Evolutionary conservation across 1,140 invertebrate genomes (phyloP).

Genomic region (Cotesia vestalis): DNA sequence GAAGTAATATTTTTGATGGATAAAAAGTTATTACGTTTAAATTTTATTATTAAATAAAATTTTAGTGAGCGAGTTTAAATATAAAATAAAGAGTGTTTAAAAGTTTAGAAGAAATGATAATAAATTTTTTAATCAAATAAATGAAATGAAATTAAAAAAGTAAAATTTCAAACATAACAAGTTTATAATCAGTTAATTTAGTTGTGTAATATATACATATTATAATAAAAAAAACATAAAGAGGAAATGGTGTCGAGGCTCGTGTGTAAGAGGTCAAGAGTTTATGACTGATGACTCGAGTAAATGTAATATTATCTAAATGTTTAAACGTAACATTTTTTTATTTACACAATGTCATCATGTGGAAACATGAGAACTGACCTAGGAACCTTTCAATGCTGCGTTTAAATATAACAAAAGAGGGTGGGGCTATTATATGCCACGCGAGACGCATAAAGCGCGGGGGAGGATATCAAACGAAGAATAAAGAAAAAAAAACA

Average conservation of each 20-base stretch:
- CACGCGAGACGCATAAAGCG: too few relatives aligned
- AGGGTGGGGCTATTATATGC: background rate
- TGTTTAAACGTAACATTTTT: background rate
- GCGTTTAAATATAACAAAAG: background rate
- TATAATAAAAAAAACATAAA: constrained; percentile 4
- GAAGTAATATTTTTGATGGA: too few relatives aligned
- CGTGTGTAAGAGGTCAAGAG: background rate
- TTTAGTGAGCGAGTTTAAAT: too few relatives aligned
- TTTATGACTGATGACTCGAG: background rate
- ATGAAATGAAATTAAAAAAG: too few relatives aligned
- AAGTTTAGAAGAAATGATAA: too few relatives aligned
- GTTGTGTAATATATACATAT: background rate
- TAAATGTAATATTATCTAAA: constrained; percentile 10
- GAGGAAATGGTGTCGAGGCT: background rate
- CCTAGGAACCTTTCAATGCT: constrained; percentile 12
- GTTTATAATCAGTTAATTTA: background rate
- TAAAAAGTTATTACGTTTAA: too few relatives aligned
- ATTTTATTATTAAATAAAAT: too few relatives aligned
- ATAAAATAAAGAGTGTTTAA: too few relatives aligned
- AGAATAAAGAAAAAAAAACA: too few relatives aligned
- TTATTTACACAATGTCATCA: constrained; percentile 17
- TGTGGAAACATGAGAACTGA: constrained; percentile 16
- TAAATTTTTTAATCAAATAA: too few relatives aligned
- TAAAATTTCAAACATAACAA: background rate
- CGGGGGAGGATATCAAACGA: too few relatives aligned